Base-by-base conservation (phyloP, 2,888 invertebrate species). In the Heliconius ismenius region DNA sequence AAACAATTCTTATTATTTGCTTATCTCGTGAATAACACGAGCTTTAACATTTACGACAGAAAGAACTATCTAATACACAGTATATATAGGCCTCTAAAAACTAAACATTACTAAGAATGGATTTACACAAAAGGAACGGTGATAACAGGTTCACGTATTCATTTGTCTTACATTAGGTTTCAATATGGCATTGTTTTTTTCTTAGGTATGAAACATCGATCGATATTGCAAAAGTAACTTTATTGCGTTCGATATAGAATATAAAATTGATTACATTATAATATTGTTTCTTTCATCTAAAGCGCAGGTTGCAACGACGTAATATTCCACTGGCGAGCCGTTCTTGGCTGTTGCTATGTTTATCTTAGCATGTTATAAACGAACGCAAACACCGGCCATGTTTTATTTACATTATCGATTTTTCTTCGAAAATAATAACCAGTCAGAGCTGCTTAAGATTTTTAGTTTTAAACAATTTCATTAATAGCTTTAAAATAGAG, bases 341-440 rank as follows among this genome's bases (percentile, higher is more conserved):
- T 80, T 81, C 81, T 81, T 80, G 81, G 81, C 80, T 75, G 73
- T 76, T 77, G 82, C 81, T 79, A 78, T 82, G 83, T 87, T 87
- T 87, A 84, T 83, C 83, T 82, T 83, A 80, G 82, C 82, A 80
- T 78, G 80, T 80, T 81, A 79, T 82, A 81, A 81, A 80, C 81
- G 81, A 79, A 79, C 69, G 77, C 78, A 80, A 81, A 81, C 80
- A 80, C 81, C 81, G 82, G 80, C 82, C 81, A 79, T 79, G 82
- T 83, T 86, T 85, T 88, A 86, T 89, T 87, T 87, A 87, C 84
- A 83, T 81, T 83, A 82, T 83, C 83, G 82, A 81, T 78, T 81
- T 79, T 76, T 79, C 74, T 73, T 70, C 77, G 80, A 80, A 81
- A 84, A 85, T 83, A 83, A 85, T 83, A 85, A 87, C 84, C 83